These are phyloP conservation scores for Drosophila colorata DNA, from an alignment of 2,888 invertebrate genomes.

Conservation along the genomic window DNA sequence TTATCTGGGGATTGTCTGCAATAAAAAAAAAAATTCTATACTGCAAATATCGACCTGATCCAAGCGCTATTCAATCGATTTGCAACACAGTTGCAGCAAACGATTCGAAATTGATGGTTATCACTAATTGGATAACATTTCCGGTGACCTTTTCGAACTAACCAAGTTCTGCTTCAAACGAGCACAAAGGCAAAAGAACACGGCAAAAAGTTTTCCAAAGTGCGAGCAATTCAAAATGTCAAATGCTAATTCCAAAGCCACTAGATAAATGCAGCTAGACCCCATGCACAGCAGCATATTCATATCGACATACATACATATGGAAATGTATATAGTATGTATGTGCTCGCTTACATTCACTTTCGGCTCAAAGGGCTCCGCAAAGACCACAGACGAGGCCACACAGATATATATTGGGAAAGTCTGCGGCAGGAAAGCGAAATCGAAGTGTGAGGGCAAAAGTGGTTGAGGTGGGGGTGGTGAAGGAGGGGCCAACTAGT, in stretches of 20 bases:
- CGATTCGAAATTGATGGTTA: constrained; percentile 51
- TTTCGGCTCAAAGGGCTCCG: constrained; percentile 46
- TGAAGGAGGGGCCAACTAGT: constrained; percentile 60
- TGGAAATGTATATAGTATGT: background rate
- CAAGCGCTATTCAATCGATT: constrained; percentile 13
- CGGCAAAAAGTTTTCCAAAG: constrained; percentile 37
- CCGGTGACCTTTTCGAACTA: constrained; percentile 61
- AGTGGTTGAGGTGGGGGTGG: background rate
- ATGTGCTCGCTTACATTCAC: constrained; percentile 39
- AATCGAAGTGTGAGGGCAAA: constrained; percentile 40
- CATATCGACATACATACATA: background rate
- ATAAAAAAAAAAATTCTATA: constrained; percentile 21
- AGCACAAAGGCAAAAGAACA: constrained; percentile 22
- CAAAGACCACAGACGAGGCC: constrained; percentile 56
- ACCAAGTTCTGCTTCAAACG: constrained; percentile 23
- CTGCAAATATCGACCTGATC: constrained; percentile 2
- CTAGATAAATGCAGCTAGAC: constrained; percentile 50
- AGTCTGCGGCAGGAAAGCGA: constrained; percentile 57
- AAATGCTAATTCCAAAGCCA: constrained; percentile 71
- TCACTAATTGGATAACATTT: constrained; percentile 76
- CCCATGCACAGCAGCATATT: constrained; percentile 11
- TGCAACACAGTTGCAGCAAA: constrained; percentile 9
- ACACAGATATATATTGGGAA: constrained; percentile 43
- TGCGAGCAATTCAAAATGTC: constrained; percentile 60
- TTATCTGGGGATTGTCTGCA: constrained; percentile 72